Evolutionary conservation across 2,113 vertebrate genomes (phyloP), one percentile per base, ranked within the genome.

Genomic region (Elephantulus edwardii): DNA sequence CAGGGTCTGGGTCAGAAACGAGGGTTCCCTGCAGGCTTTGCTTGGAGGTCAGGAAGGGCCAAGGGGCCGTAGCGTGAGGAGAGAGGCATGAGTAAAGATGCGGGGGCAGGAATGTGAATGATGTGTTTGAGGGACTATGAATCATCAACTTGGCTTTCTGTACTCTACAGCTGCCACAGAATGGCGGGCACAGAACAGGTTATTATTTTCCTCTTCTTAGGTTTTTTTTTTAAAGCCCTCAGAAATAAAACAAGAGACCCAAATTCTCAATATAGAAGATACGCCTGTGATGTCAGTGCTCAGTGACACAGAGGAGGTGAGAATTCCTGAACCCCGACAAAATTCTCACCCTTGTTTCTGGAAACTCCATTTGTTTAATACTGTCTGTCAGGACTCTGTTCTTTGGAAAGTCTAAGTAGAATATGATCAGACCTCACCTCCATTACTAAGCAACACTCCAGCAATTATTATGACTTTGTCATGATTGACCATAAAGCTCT

Each of bases 251-350:
- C 0, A 48, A 85, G 19, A 95, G 91, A 89, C 70, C 52, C 56
- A 91, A 46, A 94, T 89, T 93, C 96, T 95, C 74, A 30, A 60
- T 66, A 85, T 87, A 92, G 88, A 94, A 93, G 90, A 86, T 30
- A 86, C 12, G 8, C 52, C 72, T 56, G 46, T 88, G 76, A 93
- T 26, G 79, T 83, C 75, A 77, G 70, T 35, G 70, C 48, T 62
- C 70, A 22, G 58, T 19, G 76, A 83, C 72, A 52, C 54, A 0
- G 0, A 7, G 13, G 40, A 93, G 80, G 89, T 92, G 93, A 94
- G 86, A 90, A 80, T 88, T 76, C 91, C 86, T 86, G 82, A 83
- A 82, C 78, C 40, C 46, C 3, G 68, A 48, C 35, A 60, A 84
- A 70, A 71, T 82, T 89, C 95, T 93, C 87, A 87, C 40, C 68